A percentile compares a stretch with the other conserved stretches of the same genome.
phyloP scores from a whole-genome alignment of 2,888 invertebrate genomes.

The Pogonocherus hispidulus region DNA sequence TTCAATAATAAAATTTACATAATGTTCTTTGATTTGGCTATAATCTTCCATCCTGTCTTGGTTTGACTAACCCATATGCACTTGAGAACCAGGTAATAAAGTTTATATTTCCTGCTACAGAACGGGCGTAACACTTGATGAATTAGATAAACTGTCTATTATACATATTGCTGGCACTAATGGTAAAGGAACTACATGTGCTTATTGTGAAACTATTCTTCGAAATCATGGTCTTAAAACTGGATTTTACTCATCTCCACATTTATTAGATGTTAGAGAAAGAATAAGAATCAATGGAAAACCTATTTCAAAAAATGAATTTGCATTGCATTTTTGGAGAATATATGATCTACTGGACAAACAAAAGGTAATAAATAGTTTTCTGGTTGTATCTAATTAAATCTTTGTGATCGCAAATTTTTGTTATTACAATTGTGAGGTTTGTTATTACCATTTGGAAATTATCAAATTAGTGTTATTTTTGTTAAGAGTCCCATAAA shows the following conservation, averaged over 20 bases:
- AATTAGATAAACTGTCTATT: constrained; percentile 82
- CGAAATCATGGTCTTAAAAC: constrained; percentile 87
- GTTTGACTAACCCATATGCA: too few species aligned
- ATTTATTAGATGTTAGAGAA: constrained; percentile 92
- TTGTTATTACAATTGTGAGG: too few species aligned
- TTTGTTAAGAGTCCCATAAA: too few species aligned
- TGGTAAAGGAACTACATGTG: constrained; percentile 97
- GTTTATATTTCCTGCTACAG: constrained; percentile 59
- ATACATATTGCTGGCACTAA: constrained; percentile 98
- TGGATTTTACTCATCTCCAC: constrained; percentile 97
- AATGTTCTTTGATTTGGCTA: too few species aligned
- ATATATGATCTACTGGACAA: constrained; percentile 78
- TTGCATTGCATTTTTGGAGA: constrained; percentile 86
- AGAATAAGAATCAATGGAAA: constrained; percentile 89
- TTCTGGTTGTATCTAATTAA: too few species aligned
- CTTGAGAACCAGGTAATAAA: too few species aligned
- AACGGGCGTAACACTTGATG: constrained; percentile 75
- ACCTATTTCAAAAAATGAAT: constrained; percentile 81
- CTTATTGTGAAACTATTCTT: constrained; percentile 91
- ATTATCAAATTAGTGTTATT: too few species aligned
- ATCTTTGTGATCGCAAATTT: too few species aligned
- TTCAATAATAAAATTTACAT: too few species aligned
- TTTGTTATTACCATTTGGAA: too few species aligned
- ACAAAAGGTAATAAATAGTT: constrained; percentile 66
- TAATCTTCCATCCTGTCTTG: too few species aligned